Evolutionary conservation across 2,888 invertebrate genomes (phyloP).

Genomic region (Salticus scenicus): DNA sequence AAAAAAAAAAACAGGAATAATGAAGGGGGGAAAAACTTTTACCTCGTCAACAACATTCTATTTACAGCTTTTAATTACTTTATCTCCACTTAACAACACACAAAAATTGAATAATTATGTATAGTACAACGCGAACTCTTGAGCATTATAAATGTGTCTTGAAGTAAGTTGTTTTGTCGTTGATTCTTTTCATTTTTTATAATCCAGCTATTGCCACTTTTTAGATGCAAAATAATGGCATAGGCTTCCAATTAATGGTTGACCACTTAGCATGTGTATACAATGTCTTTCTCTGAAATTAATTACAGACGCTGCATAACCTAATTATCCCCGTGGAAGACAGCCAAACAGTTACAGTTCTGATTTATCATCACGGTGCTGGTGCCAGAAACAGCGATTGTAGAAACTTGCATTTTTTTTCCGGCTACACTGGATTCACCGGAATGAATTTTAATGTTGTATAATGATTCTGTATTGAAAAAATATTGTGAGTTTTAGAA

Average conservation of each 20-base stretch:
- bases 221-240: constrained; percentile 43
- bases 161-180: not conserved
- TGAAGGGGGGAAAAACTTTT: not conserved
- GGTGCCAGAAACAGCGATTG: constrained; percentile 66
- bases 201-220: not conserved
- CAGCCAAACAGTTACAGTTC: constrained; percentile 64
- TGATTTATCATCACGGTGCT: constrained; percentile 57
- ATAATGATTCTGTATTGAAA: not conserved
- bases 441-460: constrained; percentile 1
- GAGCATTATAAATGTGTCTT: not conserved
- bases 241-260: constrained; percentile 64
- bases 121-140: not conserved
- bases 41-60: not conserved
- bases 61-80: not conserved
- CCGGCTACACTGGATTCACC: not conserved
- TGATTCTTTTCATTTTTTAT: not conserved
- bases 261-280: constrained; percentile 68
- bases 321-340: constrained; percentile 67
- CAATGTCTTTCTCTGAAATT: constrained; percentile 44
- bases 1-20: no score
- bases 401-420: constrained; percentile 44
- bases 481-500: no score
- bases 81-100: not conserved
- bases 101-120: constrained; percentile 1
- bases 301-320: constrained; percentile 63